A percentile compares a stretch with the other conserved stretches of the same genome.
phyloP scores from a whole-genome alignment of 2,113 vertebrate species.

The Ellobius talpinus region DNA sequence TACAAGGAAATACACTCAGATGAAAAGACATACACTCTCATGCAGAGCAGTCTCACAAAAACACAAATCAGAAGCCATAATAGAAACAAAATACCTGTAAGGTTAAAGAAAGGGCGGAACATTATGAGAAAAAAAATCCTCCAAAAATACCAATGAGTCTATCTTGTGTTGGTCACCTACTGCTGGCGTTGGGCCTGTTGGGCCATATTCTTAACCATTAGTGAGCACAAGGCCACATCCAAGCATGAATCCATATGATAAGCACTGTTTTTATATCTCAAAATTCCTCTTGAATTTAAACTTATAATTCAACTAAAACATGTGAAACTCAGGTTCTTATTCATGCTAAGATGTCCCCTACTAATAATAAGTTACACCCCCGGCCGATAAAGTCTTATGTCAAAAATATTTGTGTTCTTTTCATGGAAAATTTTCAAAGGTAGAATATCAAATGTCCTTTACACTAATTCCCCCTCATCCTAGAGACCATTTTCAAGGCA shows the following conservation, averaged over 20 bases:
- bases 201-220: not conserved
- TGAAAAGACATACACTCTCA: not conserved
- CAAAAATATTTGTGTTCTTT: not conserved
- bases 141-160: not conserved
- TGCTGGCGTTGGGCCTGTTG: not conserved
- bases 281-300: constrained; percentile 42
- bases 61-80: not conserved
- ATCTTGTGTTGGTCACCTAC: not conserved
- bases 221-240: not conserved
- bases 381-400: not conserved
- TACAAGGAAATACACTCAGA: not conserved
- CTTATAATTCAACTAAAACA: not conserved
- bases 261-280: not conserved
- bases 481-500: not conserved
- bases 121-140: not conserved
- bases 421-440: not conserved
- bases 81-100: not conserved
- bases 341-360: not conserved
- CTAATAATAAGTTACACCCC: not conserved
- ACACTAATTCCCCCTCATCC: not conserved
- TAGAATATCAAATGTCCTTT: not conserved
- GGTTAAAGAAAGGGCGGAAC: not conserved
- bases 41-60: not conserved
- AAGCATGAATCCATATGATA: not conserved
- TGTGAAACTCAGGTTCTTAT: not conserved